Evolutionary conservation across 2,113 vertebrate species (phyloP), one percentile per base, ranked within the genome.

Genomic region (Tachycineta bicolor): DNA sequence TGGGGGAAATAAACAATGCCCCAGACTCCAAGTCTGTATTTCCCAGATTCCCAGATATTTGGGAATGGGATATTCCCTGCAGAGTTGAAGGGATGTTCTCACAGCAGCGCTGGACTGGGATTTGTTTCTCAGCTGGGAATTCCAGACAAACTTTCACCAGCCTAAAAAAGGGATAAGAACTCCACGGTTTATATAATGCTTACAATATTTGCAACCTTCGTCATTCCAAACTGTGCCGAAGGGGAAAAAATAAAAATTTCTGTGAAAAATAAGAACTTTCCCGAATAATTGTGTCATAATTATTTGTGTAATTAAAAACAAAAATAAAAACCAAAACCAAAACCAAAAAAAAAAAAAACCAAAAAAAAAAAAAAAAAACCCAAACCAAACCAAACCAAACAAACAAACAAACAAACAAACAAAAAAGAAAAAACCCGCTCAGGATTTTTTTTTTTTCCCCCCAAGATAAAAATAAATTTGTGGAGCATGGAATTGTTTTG

Each of bases 191-290:
- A 34, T 7, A 2, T 11, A 29, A 12, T 15, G 20, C n/a, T 60
- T 60, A 6, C 20, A 4, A 29, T 19, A 3, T 1, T 3, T 6
- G 10, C 7, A 11, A 43, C 6, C 18, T 41, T 24, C 31, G 2
- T 14, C 2, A 43, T 34, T 50, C 55, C 34, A 68, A 70, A 43
- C 5, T 10, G 9, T 0, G 2, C 12, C 5, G 0, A 37, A 75
- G 29, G 31, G 39, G n/a, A n/a, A 19, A 69, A 49, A 44, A 52
- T 1, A 8, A 43, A 43, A 21, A 33, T 26, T 63, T 17, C 13
- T 9, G 10, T 2, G 8, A 55, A 63, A 71, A 53, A 13, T 2
- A 31, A 0, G 1, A 21, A 31, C 11, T 50, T 50, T 50, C 24
- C 24, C 49, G 8, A 50, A 52, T 15, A 29, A 8, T 1, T 14